Evolutionary conservation across 1,140 invertebrate genomes (phyloP).

Genomic region (Dendroctonus valens): DNA sequence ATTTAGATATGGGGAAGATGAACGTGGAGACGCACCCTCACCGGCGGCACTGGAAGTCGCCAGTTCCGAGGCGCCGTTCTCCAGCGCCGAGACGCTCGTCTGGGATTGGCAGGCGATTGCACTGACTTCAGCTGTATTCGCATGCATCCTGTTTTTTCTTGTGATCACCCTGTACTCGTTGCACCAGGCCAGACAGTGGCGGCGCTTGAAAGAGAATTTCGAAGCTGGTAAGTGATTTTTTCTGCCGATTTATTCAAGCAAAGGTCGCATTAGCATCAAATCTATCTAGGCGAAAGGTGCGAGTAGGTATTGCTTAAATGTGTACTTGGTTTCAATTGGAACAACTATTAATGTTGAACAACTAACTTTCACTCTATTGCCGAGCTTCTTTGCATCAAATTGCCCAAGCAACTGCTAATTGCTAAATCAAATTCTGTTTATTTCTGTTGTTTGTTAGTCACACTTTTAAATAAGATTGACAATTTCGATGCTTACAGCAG

Average conservation of each 20-base stretch:
- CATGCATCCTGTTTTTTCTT: slow-evolving; percentile 64
- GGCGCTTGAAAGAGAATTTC: slow-evolving; percentile 50
- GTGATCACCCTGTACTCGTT: slow-evolving; percentile 62
- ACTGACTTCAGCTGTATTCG: slow-evolving; percentile 59
- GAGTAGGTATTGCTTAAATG: too few species aligned
- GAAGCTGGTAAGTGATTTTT: slow-evolving; percentile 48
- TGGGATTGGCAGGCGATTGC: slow-evolving; percentile 65
- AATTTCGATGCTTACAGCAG: too few species aligned
- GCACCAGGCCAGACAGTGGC: slow-evolving; percentile 63
- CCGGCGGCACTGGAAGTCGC: slow-evolving; percentile 32
- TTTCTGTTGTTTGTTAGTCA: too few species aligned
- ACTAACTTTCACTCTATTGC: too few species aligned
- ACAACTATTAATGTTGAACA: too few species aligned
- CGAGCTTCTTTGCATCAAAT: too few species aligned
- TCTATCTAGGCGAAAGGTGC: too few species aligned
- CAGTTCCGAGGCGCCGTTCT: slow-evolving; percentile 46
- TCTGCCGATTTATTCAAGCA: not conserved
- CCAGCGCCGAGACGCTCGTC: slow-evolving; percentile 47
- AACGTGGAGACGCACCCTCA: not conserved
- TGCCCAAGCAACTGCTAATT: too few species aligned
- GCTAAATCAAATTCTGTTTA: too few species aligned
- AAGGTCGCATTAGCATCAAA: too few species aligned
- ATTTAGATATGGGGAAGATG: slow-evolving; percentile 23
- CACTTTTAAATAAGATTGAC: too few species aligned
- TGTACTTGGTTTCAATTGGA: too few species aligned